phyloP scores from a whole-genome alignment of 2,888 invertebrate species.

The Drosophila incognita region DNA sequence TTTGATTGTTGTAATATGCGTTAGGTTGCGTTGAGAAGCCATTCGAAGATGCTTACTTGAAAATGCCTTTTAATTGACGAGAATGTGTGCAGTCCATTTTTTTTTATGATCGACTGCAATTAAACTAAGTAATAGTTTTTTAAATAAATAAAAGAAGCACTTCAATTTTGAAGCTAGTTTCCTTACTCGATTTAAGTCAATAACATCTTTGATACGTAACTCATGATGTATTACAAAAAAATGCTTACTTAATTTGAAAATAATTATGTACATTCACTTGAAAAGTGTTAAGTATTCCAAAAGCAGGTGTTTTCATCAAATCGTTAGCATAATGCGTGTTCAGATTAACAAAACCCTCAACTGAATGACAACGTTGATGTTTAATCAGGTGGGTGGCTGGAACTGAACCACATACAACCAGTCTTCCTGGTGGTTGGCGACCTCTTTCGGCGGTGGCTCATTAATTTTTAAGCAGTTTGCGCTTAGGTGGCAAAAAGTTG shows the following conservation, averaged over 20 bases:
- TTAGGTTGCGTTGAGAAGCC: neutral
- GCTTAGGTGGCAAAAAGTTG: conserved; percentile 49
- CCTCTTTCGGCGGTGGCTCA: conserved; percentile 45
- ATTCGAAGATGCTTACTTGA: neutral
- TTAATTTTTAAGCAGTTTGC: conserved; percentile 63
- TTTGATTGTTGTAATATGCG: neutral
- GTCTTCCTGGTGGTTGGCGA: neutral
- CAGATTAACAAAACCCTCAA: conserved; percentile 24
- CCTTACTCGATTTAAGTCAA: neutral
- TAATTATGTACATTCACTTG: neutral
- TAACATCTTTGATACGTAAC: neutral
- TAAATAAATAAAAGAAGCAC: too few species aligned
- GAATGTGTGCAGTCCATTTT: neutral
- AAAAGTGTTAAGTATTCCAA: neutral
- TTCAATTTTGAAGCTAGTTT: neutral
- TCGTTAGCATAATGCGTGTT: conserved; percentile 28
- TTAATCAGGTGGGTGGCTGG: neutral
- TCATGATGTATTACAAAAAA: neutral
- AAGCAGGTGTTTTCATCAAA: neutral
- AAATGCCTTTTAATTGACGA: conserved; percentile 29
- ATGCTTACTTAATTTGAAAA: neutral
- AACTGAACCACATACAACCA: neutral
- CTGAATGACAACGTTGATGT: neutral
- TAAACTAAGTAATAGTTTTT: neutral
- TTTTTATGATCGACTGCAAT: neutral